Evolutionary conservation across 2,797 vertebrate species (phyloP).

Genomic region (Botia kubotai): DNA sequence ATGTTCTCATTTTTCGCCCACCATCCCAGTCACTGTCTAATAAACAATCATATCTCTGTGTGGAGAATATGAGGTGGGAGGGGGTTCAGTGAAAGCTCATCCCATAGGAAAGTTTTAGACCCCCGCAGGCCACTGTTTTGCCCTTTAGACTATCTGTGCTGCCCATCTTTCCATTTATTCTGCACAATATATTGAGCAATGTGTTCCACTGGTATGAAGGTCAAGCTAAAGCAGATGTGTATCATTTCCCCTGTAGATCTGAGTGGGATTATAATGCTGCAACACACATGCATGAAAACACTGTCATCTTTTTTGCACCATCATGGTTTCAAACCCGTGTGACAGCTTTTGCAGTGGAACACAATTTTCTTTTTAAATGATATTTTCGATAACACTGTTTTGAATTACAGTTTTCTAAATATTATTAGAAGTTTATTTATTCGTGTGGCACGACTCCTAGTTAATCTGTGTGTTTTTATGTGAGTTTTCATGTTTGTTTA

Average conservation of each 20-base stretch:
- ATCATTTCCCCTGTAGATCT: slow-evolving; percentile 1
- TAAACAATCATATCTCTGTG: slow-evolving; percentile 53
- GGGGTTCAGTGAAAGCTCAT: slow-evolving; percentile 24
- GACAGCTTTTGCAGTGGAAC: too few relatives aligned
- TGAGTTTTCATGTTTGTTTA: neutral
- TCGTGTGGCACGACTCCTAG: too few relatives aligned
- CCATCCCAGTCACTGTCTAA: slow-evolving; percentile 14
- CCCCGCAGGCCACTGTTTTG: slow-evolving; percentile 37
- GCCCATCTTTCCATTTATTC: neutral
- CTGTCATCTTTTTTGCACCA: too few relatives aligned
- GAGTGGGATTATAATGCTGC: neutral
- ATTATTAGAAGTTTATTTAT: too few relatives aligned
- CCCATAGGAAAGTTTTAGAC: slow-evolving; percentile 32
- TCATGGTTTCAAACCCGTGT: too few relatives aligned
- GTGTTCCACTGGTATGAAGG: neutral
- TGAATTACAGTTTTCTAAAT: too few relatives aligned
- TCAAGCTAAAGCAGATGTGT: neutral
- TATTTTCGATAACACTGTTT: too few relatives aligned
- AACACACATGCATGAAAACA: too few relatives aligned
- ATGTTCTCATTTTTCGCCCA: slow-evolving; percentile 17
- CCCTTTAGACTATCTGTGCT: slow-evolving; percentile 16
- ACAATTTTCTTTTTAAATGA: too few relatives aligned
- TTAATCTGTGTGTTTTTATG: too few relatives aligned
- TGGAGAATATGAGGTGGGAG: slow-evolving; percentile 30
- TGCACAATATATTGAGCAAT: neutral